These are phyloP conservation scores for Rafetus swinhoei DNA, from an alignment of 2,113 vertebrate species.

Conservation along the genomic window DNA sequence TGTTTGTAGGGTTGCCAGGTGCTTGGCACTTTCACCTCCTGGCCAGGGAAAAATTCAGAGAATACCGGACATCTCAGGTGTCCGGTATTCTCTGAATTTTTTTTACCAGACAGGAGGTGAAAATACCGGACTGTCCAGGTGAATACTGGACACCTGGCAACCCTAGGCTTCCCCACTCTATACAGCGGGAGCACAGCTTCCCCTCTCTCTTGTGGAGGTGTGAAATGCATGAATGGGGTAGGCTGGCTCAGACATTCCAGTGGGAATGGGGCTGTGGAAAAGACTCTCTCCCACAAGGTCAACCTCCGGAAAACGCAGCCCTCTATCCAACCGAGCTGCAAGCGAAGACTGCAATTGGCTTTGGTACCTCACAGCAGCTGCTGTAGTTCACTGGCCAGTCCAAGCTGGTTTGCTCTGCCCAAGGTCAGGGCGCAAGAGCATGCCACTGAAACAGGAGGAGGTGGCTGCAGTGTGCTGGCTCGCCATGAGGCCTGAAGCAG, in stretches of 20 bases:
- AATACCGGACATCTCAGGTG: too few species aligned
- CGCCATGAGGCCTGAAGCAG: not conserved
- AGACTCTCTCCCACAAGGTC: not conserved
- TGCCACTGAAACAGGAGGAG: not conserved
- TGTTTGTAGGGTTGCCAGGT: too few species aligned
- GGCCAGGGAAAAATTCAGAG: too few species aligned
- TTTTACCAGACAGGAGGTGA: too few species aligned
- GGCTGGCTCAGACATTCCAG: not conserved
- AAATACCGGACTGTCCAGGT: too few species aligned
- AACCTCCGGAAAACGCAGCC: rapidly evolving
- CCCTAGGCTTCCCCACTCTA: not conserved
- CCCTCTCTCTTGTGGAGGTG: not conserved
- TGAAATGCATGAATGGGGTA: not conserved
- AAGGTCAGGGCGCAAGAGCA: not conserved
- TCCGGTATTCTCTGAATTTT: too few species aligned
- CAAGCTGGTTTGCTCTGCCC: not conserved
- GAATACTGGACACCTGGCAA: too few species aligned
- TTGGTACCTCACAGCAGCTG: not conserved
- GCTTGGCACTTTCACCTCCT: too few species aligned
- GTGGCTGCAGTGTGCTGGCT: not conserved
- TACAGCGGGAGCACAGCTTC: not conserved
- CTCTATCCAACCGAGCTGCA: not conserved
- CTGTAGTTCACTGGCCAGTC: not conserved
- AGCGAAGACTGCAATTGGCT: not conserved
- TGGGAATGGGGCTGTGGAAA: not conserved